phyloP scores from a whole-genome alignment of 2,888 invertebrate species.

The Pristionchus maxplancki region DNA sequence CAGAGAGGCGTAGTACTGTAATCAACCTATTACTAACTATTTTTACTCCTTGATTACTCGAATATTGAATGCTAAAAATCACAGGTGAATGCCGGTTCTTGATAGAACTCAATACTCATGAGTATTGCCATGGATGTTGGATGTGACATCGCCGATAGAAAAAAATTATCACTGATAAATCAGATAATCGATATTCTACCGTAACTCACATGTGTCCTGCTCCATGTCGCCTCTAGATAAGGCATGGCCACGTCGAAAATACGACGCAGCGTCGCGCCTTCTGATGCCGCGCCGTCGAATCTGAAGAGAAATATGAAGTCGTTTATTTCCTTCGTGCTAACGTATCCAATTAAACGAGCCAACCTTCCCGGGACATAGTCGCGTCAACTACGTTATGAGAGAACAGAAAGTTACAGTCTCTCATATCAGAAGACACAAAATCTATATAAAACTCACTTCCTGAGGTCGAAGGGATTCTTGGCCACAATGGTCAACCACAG shows the following conservation, averaged over 20 bases:
- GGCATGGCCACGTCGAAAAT: conserved; percentile 62
- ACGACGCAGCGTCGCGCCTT: conserved; percentile 60
- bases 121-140: no score
- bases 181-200: not conserved
- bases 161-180: no score
- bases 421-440: no score
- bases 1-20: conserved; percentile 62
- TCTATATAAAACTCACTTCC: conserved; percentile 54
- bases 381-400: no score
- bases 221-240: conserved; percentile 59
- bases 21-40: not conserved
- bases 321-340: no score
- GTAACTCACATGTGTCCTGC: conserved; percentile 58
- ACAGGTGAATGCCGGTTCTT: not conserved
- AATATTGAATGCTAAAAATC: not conserved
- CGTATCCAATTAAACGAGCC: not conserved
- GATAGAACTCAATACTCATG: not conserved
- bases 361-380: no score
- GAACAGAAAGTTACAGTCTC: no score
- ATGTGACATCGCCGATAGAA: no score
- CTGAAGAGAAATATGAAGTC: conserved; percentile 11
- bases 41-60: not conserved
- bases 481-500: conserved; percentile 75
- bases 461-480: conserved; percentile 75
- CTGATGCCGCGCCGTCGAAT: conserved; percentile 50